Evolutionary conservation across 2,797 vertebrate species (phyloP), one percentile per base, ranked within the genome.

Genomic region (Sebastes diaconus): DNA sequence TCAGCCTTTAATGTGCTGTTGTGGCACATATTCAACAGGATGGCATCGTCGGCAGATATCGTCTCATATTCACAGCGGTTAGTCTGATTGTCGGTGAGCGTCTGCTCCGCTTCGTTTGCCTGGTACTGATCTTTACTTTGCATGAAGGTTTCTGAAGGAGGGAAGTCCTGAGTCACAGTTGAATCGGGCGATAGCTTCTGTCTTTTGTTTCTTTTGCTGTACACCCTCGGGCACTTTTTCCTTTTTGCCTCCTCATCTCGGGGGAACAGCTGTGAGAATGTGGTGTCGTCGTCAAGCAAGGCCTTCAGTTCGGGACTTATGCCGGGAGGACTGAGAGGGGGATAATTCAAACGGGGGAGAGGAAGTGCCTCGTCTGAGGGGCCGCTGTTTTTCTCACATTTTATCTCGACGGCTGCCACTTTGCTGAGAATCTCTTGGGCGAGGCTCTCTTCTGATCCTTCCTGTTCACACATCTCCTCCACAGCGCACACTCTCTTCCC

Each of bases 231-330:
- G 88, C 97, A 98, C 90, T 97, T 99, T 85, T 97, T 97, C 61
- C 95, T 95, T 77, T 96, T 96, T 36, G 95, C 89, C 80, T 96
- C 97, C 36, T 97, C 95, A 0, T 97, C 96, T 85, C 96, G 87
- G 39, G 98, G 98, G 83, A 98, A 99, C 54, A 99, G 95, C 87
- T 96, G 96, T 10, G 98, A 97, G 87, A 99, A 98, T 0, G 96
- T 96, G 71, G 94, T 93, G 36, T 99, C 97, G 0, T 99, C 97
- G 0, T 98, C 98, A 2, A 97, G 95, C 16, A 97, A 83, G 78
- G 94, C 92, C 76, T 95, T 95, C 39, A 97, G 93, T 78, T 97
- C 95, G 0, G 95, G 83, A 68, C 73, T 94, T 25, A 94, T 80
- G 74, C 71, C 89, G 13, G 87, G 86, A 39, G 93, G 85, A 84